Conservation (phyloP, 2,113 vertebrate genomes). For the Pachycephala philippinensis region DNA sequence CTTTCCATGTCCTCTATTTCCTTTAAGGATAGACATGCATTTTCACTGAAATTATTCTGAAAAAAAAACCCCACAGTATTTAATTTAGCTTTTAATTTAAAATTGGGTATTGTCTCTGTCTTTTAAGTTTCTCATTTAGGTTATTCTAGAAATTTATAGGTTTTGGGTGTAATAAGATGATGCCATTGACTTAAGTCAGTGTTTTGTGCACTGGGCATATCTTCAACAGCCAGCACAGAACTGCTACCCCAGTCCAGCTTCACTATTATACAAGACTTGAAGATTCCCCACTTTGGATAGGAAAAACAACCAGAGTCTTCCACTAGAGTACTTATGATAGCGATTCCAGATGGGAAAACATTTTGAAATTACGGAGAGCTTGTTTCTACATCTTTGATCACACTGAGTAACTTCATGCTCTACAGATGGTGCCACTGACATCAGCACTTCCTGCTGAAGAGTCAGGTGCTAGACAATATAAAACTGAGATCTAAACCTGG, state of each 20-base stretch:
- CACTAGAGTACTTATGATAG: background rate
- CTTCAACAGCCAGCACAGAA: background rate
- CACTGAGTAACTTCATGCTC: background rate
- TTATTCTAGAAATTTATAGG: background rate
- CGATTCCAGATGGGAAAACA: background rate
- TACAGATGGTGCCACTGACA: background rate
- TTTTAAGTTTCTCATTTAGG: background rate
- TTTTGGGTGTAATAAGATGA: background rate
- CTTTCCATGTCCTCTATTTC: background rate
- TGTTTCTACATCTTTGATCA: constrained; percentile 16
- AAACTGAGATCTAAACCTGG: background rate
- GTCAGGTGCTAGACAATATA: background rate
- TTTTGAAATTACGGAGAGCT: background rate
- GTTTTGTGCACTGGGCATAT: background rate
- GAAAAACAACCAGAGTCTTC: background rate
- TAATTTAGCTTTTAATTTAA: background rate
- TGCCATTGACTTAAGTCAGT: background rate
- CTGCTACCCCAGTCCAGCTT: background rate
- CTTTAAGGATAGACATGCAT: background rate
- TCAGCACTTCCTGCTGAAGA: background rate
- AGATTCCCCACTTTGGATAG: background rate
- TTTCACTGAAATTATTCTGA: background rate
- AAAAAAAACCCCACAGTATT: background rate
- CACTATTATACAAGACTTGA: background rate
- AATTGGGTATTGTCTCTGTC: background rate